These are phyloP conservation scores for Microtus agrestis DNA, from an alignment of 2,797 vertebrate species.

Conservation along the genomic window DNA sequence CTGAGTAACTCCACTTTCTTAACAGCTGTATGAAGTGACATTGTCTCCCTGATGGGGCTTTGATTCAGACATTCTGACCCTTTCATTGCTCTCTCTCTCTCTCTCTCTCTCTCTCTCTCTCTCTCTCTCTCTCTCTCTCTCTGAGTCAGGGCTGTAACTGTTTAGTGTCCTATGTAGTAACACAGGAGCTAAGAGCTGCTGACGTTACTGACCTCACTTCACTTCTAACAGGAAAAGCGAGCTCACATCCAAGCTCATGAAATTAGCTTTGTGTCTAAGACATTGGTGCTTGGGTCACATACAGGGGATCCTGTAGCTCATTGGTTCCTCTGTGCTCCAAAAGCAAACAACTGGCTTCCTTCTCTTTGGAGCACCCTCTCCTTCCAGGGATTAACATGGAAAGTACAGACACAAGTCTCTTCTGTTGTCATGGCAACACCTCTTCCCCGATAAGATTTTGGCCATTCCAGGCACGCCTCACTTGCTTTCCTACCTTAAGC, in stretches of 20 bases:
- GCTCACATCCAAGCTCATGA: neutral
- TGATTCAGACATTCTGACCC: neutral
- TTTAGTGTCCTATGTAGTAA: neutral
- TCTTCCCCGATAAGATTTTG: constrained; percentile 75
- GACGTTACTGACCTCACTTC: neutral
- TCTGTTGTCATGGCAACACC: constrained; percentile 74
- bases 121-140: neutral
- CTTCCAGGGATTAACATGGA: constrained; percentile 35
- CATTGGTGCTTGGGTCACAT: neutral
- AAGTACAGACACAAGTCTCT: constrained; percentile 73
- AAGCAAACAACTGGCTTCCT: constrained; percentile 6
- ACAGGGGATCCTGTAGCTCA: neutral
- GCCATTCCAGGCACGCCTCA: constrained; percentile 71
- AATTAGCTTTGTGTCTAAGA: neutral
- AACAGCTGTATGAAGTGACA: neutral
- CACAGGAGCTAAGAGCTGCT: neutral
- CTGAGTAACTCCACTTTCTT: neutral
- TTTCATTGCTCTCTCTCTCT: neutral
- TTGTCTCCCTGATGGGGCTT: neutral
- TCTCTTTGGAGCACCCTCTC: constrained; percentile 36
- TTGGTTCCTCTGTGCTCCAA: neutral
- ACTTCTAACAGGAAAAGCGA: neutral
- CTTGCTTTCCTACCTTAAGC: constrained; percentile 75
- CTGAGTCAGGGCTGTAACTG: neutral
- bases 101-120: neutral